Evolutionary conservation across 2,888 invertebrate genomes (phyloP).

Genomic region (Hirtodrosophila alboralis): DNA sequence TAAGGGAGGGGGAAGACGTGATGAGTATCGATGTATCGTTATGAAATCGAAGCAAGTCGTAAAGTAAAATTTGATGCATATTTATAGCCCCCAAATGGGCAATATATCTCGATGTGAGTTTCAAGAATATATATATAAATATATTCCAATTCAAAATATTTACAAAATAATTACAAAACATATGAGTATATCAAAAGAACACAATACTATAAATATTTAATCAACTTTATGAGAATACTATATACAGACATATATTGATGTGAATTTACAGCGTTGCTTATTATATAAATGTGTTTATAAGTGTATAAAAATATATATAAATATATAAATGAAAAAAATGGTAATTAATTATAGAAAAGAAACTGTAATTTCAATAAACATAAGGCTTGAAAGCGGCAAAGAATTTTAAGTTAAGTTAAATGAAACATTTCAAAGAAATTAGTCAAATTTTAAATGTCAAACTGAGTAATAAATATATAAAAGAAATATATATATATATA

Average conservation of each 20-base stretch:
- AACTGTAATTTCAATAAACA: conserved; percentile 84
- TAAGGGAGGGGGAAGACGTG: conserved; percentile 2
- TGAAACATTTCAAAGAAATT: conserved; percentile 50
- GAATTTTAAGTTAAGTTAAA: conserved; percentile 38
- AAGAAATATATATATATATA: conserved; percentile 23
- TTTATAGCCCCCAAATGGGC: conserved; percentile 35
- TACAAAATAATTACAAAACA: conserved; percentile 5
- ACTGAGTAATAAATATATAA: conserved; percentile 29
- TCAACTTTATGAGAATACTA: conserved; percentile 29
- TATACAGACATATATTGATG: conserved; percentile 58
- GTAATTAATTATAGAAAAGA: conserved; percentile 78
- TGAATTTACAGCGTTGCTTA: conserved; percentile 64
- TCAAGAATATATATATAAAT: conserved; percentile 27
- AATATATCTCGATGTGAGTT: conserved; percentile 62
- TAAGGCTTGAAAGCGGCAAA: conserved; percentile 30
- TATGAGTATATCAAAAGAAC: conserved; percentile 31
- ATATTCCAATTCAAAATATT: conserved; percentile 44
- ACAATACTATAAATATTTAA: conserved; percentile 20
- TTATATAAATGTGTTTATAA: conserved; percentile 70
- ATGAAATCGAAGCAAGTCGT: conserved; percentile 15
- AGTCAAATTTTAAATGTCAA: conserved; percentile 61
- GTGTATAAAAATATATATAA: conserved; percentile 68
- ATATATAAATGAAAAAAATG: conserved; percentile 46
- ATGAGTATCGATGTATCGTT: conserved; percentile 29
- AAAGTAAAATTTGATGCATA: conserved; percentile 40